Evolutionary conservation across 2,888 invertebrate species (phyloP), one percentile per base, ranked within the genome.

Genomic region (Lacanobia oleracea): DNA sequence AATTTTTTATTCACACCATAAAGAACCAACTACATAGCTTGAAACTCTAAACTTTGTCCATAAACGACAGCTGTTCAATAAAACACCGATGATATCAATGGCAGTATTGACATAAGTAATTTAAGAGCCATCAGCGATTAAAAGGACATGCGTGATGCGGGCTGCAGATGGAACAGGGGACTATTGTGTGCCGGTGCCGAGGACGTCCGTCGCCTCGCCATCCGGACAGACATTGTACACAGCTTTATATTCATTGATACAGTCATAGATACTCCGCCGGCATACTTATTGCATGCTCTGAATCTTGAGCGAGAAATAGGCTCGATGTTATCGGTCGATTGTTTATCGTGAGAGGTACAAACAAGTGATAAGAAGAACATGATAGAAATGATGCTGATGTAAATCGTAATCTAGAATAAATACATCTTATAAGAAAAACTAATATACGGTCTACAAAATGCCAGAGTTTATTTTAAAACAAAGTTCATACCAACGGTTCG

Each of bases 131-230:
- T 90, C 86, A 86, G 84, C 83, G 91, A 93, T 93, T 91, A 92
- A 91, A 88, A 88, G 87, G 87, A 87, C 79, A 92, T 92, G 91
- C 92, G 93, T 93, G 93, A 93, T 93, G 92, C 93, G 94, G 93
- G 93, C 88, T 63, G 67, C 76, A 87, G 86, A 90, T 92, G 90
- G 90, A 93, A 93, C 91, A 88, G 86, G 88, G 64, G 88, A 79
- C 87, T 88, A 89, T 92, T 93, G 78, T 79, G 79, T 86, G 85
- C 82, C 79, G 86, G 88, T 89, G 87, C 83, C 85, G 79, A 71
- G 72, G 77, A 77, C 82, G 70, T 77, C 82, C 82, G 70, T 77
- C 82, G 75, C 83, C 82, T 79, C 73, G 84, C 88, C 89, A 88
- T 87, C 83, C 85, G 89, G 80, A 86, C 87, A 81, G 67, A 79